Base-by-base conservation (phyloP, 2,888 invertebrate species). In the Latrodectus elegans region DNA sequence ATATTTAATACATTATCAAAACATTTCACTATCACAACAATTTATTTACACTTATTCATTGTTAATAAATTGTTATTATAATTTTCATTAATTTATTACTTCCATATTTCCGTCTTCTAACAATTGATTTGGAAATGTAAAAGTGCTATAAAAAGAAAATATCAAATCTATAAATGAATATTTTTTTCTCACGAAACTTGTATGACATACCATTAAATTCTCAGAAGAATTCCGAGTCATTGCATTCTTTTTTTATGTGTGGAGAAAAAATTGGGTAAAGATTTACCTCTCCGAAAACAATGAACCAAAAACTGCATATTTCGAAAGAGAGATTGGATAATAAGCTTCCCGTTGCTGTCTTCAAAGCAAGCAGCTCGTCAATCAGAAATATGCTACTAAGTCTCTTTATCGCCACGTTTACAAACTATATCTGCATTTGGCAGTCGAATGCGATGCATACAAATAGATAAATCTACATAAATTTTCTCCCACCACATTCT, bases 391-490 rank as follows among this genome's bases (percentile, higher is more conserved):
- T 65, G 73, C 81, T n/a, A 49, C 55, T 75, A 74, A 79, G 79
- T 79, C 78, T 38, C 60, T 68, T 84, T 78, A 84, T 78, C 75
- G 70, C 72, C 53, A 68, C 73, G 71, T 80, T 81, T 76, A 53
- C 53, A 70, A 75, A 65, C 75, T 72, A 76, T 86, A 86, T 86
- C 80, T 80, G 67, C 68, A 65, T 76, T 71, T 81, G 86, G 53
- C 75, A 81, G 81, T 55, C 70, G 53, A 55, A 76, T 53, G 72
- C 71, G 76, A 86, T 76, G 86, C 86, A 86, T 86, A 86, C 65
- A 86, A 86, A 86, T 86, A 86, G 86, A 86, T 86, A 86, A 86
- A 86, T 86, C 80, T 86, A 81, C 86, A 86, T 86, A 86, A 86
- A 86, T 86, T 86, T 86, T 76, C 67, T 78, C 73, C 78, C 68